Evolutionary conservation across 1,140 invertebrate genomes (phyloP).

Genomic region (Carcinoscorpius rotundicauda): DNA sequence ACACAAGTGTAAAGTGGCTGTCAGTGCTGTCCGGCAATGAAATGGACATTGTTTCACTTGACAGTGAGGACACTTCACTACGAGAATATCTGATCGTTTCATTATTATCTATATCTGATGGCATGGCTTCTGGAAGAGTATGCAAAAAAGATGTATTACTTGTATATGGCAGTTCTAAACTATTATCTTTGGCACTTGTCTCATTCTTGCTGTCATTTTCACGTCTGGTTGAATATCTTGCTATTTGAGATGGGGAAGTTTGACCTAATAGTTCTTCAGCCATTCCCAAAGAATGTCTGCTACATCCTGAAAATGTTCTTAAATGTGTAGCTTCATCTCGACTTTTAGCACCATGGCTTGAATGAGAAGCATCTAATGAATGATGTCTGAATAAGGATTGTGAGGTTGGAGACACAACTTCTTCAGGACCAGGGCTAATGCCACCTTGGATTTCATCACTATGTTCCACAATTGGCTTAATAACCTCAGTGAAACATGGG

Average conservation of each 20-base stretch:
- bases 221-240: too few species aligned
- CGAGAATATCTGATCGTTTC: not conserved
- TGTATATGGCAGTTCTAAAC: too few species aligned
- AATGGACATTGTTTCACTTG: constrained; percentile 20
- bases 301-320: constrained; percentile 15
- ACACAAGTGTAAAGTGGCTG: constrained; percentile 19
- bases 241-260: too few species aligned
- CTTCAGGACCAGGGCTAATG: constrained; percentile 3
- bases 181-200: too few species aligned
- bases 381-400: constrained; percentile 15
- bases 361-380: constrained; percentile 19
- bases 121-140: not conserved
- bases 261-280: constrained; percentile 7
- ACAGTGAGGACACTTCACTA: constrained; percentile 19
- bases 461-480: constrained; percentile 70
- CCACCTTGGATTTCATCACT: constrained; percentile 55
- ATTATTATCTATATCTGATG: not conserved
- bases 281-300: constrained; percentile 14
- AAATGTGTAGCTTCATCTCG: constrained; percentile 6
- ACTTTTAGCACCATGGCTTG: not conserved
- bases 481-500: constrained; percentile 47
- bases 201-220: too few species aligned
- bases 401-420: not conserved
- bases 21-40: constrained; percentile 21
- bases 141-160: too few species aligned